Conservation (phyloP, 2,888 invertebrate genomes). For the Acronicta aceris region DNA sequence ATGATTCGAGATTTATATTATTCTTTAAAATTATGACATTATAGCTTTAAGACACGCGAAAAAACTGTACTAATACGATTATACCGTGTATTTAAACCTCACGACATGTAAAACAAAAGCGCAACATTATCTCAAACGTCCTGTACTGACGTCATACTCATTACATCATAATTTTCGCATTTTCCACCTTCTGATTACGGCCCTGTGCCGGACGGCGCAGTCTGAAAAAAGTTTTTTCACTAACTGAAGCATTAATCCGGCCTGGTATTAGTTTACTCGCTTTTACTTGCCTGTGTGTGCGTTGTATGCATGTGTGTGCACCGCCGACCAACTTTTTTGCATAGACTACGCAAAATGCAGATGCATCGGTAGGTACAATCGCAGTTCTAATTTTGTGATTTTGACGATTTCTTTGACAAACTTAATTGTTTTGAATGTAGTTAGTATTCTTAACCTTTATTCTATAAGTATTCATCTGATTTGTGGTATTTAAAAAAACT, state of each 20-base stretch:
- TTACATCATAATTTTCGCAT: slow-evolving; percentile 60
- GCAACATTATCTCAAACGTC: slow-evolving; percentile 17
- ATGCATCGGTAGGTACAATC: slow-evolving; percentile 50
- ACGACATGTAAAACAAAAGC: slow-evolving; percentile 13
- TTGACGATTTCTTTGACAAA: background rate
- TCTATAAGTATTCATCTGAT: too few relatives aligned
- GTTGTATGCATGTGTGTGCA: slow-evolving; percentile 74
- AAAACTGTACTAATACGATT: background rate
- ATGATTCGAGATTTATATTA: too few relatives aligned
- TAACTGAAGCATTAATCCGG: slow-evolving; percentile 90
- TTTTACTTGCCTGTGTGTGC: slow-evolving; percentile 79
- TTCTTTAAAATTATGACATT: too few relatives aligned
- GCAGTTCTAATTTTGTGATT: slow-evolving; percentile 2
- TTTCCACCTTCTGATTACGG: slow-evolving; percentile 68
- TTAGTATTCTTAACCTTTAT: too few relatives aligned
- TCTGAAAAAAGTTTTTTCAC: slow-evolving; percentile 90
- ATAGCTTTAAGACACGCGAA: too few relatives aligned
- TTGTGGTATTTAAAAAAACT: too few relatives aligned
- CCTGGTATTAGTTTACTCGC: slow-evolving; percentile 89
- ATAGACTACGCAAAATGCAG: slow-evolving; percentile 77
- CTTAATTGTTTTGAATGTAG: too few relatives aligned
- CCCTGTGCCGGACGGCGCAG: slow-evolving; percentile 86
- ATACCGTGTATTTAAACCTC: background rate
- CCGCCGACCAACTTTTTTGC: slow-evolving; percentile 84
- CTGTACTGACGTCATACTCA: slow-evolving; percentile 25